These are phyloP conservation scores for Hydrozoanthus gracilis DNA, from an alignment of 92 coral and sea anemone genomes.

Conservation along the genomic window DNA sequence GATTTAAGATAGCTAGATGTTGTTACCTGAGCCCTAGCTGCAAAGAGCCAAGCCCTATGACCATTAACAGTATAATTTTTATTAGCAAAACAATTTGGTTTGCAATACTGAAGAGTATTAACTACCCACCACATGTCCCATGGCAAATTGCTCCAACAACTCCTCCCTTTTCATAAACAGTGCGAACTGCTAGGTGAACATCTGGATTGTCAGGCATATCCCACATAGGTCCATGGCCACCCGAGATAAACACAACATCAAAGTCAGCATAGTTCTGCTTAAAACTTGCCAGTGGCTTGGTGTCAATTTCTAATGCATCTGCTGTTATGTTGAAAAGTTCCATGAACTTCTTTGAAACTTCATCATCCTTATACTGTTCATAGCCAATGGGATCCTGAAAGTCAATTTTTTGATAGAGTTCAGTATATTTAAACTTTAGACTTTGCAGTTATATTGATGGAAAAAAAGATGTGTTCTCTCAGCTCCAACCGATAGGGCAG, in stretches of 20 bases:
- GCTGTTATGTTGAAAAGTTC: constrained; percentile 57
- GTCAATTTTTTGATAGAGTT: too few species aligned
- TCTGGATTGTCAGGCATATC: constrained; percentile 74
- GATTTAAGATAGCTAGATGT: too few species aligned
- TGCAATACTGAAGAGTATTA: too few species aligned
- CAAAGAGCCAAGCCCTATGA: too few species aligned
- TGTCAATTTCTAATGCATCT: constrained; percentile 50
- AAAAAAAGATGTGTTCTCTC: too few species aligned
- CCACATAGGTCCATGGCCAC: constrained; percentile 99
- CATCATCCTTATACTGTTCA: constrained; percentile 73
- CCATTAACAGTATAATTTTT: too few species aligned
- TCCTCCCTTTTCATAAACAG: constrained; percentile 94
- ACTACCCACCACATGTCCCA: constrained; percentile 86
- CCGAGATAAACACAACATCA: constrained; percentile 82
- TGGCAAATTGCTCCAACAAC: constrained; percentile 93
- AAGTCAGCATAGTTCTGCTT: constrained; percentile 63
- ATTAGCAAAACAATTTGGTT: too few species aligned
- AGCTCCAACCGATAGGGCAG: too few species aligned
- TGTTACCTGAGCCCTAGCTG: too few species aligned
- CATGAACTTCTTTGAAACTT: constrained; percentile 71
- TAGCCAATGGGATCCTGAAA: constrained; percentile 87
- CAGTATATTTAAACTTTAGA: too few species aligned
- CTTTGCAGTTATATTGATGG: too few species aligned
- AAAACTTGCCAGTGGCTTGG: constrained; percentile 66
- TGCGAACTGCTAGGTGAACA: constrained; percentile 71